Evolutionary conservation across 2,888 invertebrate genomes (phyloP), one percentile per base, ranked within the genome.

Genomic region (Drosophila emarginata): DNA sequence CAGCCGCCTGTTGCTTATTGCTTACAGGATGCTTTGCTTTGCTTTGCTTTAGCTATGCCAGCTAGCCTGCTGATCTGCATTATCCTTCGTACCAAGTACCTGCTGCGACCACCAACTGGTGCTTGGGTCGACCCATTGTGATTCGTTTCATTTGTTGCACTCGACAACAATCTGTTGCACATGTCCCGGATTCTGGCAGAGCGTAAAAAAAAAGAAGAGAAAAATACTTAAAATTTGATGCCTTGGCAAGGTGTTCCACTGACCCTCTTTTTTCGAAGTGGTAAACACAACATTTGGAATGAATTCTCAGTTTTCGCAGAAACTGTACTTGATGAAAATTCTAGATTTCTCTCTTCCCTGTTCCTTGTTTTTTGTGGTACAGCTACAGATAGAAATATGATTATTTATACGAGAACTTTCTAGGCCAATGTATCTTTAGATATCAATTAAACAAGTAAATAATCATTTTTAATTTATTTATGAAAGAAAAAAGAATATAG

Each of bases 101-200:
- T 83, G 88, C 88, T 79, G 82, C 80, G 86, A 58, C 37, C 84
- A 70, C 62, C 81, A 77, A 81, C 81, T 87, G 82, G 53, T 79
- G 72, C 71, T 66, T 64, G 71, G 71, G 67, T 61, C 65, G 64
- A 62, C 64, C 75, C 80, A 72, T 64, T 39, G 67, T 70, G 77
- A 77, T 77, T 84, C 77, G 79, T 80, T 87, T 80, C 77, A 77
- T 78, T 86, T 77, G 72, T 78, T 75, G 66, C 86, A 65, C 62
- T 67, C 64, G 15, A 53, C 56, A 59, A 64, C 84, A 85, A 87
- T 76, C 87, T 88, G 88, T 87, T 85, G 87, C 87, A 85, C 88
- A 85, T 85, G 85, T 87, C 87, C 56, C 65, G 61, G 64, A 76
- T 67, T 67, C 72, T 7, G 63, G 73, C 52, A 40, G 60, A 65